phyloP scores from a whole-genome alignment of 2,113 vertebrate species.

The Dunckerocampus dactyliophorus region DNA sequence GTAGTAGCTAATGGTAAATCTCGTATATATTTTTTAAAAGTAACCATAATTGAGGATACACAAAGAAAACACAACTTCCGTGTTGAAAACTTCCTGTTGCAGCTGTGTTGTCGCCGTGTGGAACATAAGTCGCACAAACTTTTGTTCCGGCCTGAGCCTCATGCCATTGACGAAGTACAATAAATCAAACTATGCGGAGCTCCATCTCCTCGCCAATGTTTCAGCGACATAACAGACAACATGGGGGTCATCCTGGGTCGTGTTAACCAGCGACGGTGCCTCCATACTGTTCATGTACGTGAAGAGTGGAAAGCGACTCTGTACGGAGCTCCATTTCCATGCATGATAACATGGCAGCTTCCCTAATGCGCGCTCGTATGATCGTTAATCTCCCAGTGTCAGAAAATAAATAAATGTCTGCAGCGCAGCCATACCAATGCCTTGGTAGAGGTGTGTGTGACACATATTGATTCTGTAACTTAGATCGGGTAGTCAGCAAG shows the following conservation, averaged over 20 bases:
- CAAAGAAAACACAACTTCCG: slow-evolving; percentile 82
- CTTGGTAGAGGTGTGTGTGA: neutral
- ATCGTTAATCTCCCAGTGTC: neutral
- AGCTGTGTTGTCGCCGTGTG: slow-evolving; percentile 57
- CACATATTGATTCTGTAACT: neutral
- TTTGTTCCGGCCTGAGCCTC: slow-evolving; percentile 66
- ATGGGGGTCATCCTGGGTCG: neutral
- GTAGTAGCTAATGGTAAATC: slow-evolving; percentile 21
- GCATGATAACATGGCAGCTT: neutral
- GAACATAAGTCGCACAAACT: slow-evolving; percentile 42
- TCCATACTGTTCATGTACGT: neutral
- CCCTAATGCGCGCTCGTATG: neutral
- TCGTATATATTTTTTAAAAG: slow-evolving; percentile 63
- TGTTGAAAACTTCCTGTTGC: slow-evolving; percentile 74
- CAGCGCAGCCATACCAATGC: neutral
- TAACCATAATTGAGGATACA: slow-evolving; percentile 76
- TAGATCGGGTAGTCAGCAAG: neutral
- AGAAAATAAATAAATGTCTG: neutral
- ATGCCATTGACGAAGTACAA: slow-evolving; percentile 22
- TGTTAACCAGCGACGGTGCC: neutral
- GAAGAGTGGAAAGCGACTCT: neutral
- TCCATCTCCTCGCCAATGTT: slow-evolving; percentile 2
- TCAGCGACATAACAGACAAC: neutral
- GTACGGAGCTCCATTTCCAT: too few species aligned
- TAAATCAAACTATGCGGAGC: slow-evolving; percentile 32